Evolutionary conservation across 2,797 vertebrate genomes (phyloP).

Genomic region (Poeciliopsis gracilis): DNA sequence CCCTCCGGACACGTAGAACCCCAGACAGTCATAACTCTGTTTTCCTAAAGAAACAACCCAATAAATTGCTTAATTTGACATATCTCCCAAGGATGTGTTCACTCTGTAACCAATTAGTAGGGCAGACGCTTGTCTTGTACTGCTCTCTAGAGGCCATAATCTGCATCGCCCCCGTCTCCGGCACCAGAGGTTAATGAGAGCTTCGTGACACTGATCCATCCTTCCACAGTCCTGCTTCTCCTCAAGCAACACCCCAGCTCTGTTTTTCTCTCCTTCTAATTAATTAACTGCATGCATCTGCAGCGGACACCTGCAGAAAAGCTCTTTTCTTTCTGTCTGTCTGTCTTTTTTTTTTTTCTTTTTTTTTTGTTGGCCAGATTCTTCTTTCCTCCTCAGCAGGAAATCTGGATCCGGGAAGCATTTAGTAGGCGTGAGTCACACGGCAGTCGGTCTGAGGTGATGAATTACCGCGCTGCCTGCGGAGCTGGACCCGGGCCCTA

Average conservation of each 20-base stretch:
- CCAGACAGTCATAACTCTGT: background rate
- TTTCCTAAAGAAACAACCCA: conserved; percentile 12
- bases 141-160: conserved; percentile 50
- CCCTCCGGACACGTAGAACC: background rate
- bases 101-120: conserved; percentile 9
- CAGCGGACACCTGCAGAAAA: conserved; percentile 12
- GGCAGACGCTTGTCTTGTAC: conserved; percentile 29
- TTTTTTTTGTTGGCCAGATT: background rate
- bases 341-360: too few species aligned
- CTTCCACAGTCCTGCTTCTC: background rate
- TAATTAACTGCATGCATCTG: conserved; percentile 15
- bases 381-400: conserved; percentile 12
- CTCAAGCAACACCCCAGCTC: background rate
- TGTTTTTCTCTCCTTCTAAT: background rate
- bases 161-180: conserved; percentile 8
- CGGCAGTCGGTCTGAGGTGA: conserved; percentile 24
- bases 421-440: conserved; percentile 28
- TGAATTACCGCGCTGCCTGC: conserved; percentile 38
- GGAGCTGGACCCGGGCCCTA: conserved; percentile 42
- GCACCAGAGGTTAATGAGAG: conserved; percentile 40
- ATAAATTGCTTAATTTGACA: conserved; percentile 26
- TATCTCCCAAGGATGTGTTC: conserved; percentile 4
- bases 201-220: conserved; percentile 47
- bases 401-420: conserved; percentile 7
- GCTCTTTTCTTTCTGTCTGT: background rate